Evolutionary conservation across 2,888 invertebrate genomes (phyloP), one percentile per base, ranked within the genome.

Genomic region (Lasioglossum leucozonium): DNA sequence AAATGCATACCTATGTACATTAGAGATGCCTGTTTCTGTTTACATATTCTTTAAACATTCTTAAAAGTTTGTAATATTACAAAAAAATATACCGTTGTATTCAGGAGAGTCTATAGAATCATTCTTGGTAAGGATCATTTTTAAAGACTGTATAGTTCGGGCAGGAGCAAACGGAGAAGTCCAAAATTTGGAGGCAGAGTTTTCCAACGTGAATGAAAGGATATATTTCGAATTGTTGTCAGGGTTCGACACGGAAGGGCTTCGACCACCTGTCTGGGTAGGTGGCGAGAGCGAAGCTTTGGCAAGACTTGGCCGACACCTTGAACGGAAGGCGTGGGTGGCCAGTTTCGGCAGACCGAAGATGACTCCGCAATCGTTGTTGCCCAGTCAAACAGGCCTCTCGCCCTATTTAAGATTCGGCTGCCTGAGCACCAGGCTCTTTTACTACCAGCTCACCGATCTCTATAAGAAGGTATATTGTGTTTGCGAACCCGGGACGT

Each of bases 301-400:
- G 87, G 95, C 96, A 18, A 95, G 98, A 73, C 95, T 98, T 81
- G 97, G 98, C 91, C 95, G 97, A 40, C 97, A 98, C 93, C 95
- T 98, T 71, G 98, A 98, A 93, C 95, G 98, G 69, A 98, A 98
- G 95, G 98, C 98, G 0, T 98, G 98, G 98, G 98, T 98, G 13
- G 98, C 98, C n/a, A 97, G 98, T 34, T 98, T 98, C 94, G 98
- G 98, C 13, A 96, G 97, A 72, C 98, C 98, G 0, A 98, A 98
- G 95, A 98, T 98, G 98, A 98, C 98, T 0, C 97, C 98, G 1
- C 98, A 98, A 93, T 98, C 98, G 0, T 95, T 98, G 65, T 95
- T 98, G 58, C 97, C 98, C 18, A 98, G 98, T 89, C 97, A 97
- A 93, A 98, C 98, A 10, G 98, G 98, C 13, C 95, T 98, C 37